These are phyloP conservation scores for Callosobruchus maculatus DNA, from an alignment of 2,888 invertebrate species.

Conservation along the genomic window DNA sequence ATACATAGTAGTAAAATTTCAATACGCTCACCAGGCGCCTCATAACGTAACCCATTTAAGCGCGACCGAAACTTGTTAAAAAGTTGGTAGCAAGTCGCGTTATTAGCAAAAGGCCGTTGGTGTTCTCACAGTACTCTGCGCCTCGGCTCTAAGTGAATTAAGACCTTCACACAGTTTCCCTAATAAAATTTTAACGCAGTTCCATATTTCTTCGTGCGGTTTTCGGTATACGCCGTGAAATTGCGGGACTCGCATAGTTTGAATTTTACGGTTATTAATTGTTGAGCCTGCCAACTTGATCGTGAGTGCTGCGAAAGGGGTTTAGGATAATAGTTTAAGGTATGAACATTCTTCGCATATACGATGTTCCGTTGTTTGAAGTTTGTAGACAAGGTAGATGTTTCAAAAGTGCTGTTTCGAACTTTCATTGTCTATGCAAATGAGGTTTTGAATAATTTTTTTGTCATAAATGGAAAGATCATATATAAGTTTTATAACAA, in stretches of 20 bases:
- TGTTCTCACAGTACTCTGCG: neutral
- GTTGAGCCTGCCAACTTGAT: neutral
- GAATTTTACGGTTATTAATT: neutral
- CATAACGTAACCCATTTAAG: neutral
- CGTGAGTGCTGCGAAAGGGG: no score
- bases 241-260: neutral
- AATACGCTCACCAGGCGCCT: neutral
- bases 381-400: no score
- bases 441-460: no score
- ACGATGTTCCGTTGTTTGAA: no score
- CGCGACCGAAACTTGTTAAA: neutral
- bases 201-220: neutral
- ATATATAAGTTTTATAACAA: no score
- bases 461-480: no score
- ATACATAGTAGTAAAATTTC: neutral
- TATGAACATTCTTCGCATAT: neutral
- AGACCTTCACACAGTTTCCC: neutral
- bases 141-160: neutral
- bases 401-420: no score
- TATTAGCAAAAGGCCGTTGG: neutral
- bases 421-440: no score
- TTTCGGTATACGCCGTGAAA: neutral
- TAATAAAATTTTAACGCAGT: neutral
- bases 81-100: neutral
- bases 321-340: neutral